Conservation (phyloP, 1,140 invertebrate genomes). For the Metaphire vulgaris region DNA sequence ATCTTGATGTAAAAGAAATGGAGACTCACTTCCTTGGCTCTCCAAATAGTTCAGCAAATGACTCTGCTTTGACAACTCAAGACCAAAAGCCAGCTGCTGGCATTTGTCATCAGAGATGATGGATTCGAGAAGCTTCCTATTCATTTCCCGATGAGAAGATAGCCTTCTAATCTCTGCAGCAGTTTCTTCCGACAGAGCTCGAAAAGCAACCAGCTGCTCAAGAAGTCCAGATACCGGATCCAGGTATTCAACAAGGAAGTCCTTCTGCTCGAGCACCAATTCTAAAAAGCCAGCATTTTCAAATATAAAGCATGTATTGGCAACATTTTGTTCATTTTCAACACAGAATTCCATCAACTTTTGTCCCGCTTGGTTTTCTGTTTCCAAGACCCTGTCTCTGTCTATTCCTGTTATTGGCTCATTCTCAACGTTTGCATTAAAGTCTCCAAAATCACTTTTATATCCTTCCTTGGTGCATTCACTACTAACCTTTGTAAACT, state of each 20-base stretch:
- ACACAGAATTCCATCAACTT: no score
- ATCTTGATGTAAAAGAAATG: no score
- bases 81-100: neutral
- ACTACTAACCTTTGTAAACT: no score
- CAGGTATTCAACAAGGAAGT: neutral
- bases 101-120: neutral
- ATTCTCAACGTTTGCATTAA: no score
- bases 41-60: neutral
- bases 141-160: neutral
- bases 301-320: no score
- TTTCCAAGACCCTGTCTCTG: no score
- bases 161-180: neutral
- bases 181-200: neutral
- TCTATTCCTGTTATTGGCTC: no score
- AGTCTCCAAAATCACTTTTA: no score
- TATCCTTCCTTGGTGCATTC: no score
- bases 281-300: neutral
- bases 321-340: no score
- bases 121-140: neutral
- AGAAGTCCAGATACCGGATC: neutral
- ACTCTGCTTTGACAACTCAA: neutral
- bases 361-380: no score
- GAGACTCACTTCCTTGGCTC: neutral
- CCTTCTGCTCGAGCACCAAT: neutral
- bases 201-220: neutral